These are phyloP conservation scores for Chiroxiphia lanceolata DNA, from an alignment of 2,797 vertebrate species.

Conservation along the genomic window DNA sequence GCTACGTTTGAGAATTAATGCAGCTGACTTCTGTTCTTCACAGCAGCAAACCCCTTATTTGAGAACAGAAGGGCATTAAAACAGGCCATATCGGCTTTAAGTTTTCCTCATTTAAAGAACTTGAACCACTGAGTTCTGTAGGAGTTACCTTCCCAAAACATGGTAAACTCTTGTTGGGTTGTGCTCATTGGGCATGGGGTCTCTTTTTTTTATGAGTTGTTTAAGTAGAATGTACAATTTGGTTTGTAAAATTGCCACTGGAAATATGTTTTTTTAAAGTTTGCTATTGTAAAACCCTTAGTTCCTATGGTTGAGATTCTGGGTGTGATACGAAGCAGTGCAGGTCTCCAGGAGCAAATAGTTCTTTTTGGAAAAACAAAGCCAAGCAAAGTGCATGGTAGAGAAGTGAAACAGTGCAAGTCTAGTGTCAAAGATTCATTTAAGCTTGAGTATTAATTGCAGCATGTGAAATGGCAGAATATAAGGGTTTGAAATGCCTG, in stretches of 20 bases:
- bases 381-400: background rate
- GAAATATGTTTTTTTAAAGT: background rate
- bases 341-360: background rate
- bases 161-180: background rate
- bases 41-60: background rate
- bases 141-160: background rate
- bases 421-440: background rate
- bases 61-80: background rate
- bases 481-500: background rate
- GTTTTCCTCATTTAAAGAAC: background rate
- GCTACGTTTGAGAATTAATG: background rate
- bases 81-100: background rate
- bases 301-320: background rate
- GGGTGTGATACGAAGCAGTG: background rate
- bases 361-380: background rate
- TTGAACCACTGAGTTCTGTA: background rate
- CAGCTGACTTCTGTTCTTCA: background rate
- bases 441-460: background rate
- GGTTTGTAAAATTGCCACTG: background rate
- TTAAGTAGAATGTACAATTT: background rate
- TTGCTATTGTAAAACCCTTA: accelerated
- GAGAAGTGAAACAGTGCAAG: background rate
- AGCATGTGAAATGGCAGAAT: background rate
- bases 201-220: background rate
- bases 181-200: background rate